Evolutionary conservation across 92 coral and sea anemone species (phyloP), one percentile per base, ranked within the genome.

Genomic region (Phenganax marumi): DNA sequence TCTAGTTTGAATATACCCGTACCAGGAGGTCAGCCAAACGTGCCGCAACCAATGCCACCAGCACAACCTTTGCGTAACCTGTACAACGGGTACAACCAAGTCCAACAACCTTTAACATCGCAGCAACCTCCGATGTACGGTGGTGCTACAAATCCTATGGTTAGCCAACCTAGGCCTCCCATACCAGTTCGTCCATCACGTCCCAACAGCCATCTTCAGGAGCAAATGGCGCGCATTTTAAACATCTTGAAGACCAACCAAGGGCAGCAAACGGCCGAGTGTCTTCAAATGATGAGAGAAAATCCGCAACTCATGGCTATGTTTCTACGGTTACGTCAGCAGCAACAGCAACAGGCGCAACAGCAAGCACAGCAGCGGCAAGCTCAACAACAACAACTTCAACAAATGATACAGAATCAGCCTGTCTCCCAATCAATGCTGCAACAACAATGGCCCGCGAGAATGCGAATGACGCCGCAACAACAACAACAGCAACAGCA

Each of bases 191-290:
- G 83, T 24, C 33, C 47, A 46, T 78, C 83, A 25, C 83, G 83
- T 78, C 73, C 83, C 26, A 46, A 7, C 25, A 56, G 55, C 3
- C 83, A 78, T 52, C 73, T 78, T 1, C 83, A 78, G 68, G 83
- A 78, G 60, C 83, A 78, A 72, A 78, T 78, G 83, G 25, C 71
- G 17, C 56, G 83, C 49, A 78, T 78, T 61, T 19, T 78, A 49
- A 78, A 19, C 73, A 66, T 62, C 63, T 14, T 78, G 83, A 78
- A 50, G 49, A 78, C 14, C 83, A 78, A 78, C 53, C 83, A 78
- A 62, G 83, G 89, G n/a, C 93, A 88, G 56, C 97, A 96, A 77
- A 91, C 91, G 79, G 99, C 99, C 8, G 92, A 92, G 68, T 92
- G 93, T 26, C 75, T 96, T 50, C 90, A 86, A 50, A 96, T 96